Percentiles rank a stretch among this genome's conserved stretches.
Evolutionary conservation across 2,113 vertebrate species (phyloP).

Genomic region (Ahaetulla prasina): DNA sequence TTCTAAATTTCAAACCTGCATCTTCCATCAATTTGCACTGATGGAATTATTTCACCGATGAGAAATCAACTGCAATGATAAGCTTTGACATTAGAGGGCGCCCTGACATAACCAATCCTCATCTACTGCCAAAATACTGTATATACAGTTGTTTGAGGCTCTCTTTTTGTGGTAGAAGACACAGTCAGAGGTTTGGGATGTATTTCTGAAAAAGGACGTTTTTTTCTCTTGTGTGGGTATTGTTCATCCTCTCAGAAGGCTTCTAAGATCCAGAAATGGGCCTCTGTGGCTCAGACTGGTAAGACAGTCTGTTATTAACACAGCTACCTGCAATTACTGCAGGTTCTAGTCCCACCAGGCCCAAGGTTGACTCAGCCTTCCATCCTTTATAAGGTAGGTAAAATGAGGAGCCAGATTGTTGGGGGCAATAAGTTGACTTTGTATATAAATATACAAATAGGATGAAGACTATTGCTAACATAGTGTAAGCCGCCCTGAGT

Average conservation of each 20-base stretch:
- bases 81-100: neutral
- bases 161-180: neutral
- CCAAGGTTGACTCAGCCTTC: too few species aligned
- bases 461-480: too few species aligned
- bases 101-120: neutral
- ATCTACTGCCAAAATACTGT: accelerated
- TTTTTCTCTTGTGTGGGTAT: neutral
- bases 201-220: neutral
- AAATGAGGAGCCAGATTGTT: too few species aligned
- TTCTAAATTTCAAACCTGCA: neutral
- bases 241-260: neutral
- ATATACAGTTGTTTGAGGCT: neutral
- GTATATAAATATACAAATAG: too few species aligned
- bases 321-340: too few species aligned
- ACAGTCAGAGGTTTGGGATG: neutral
- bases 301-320: too few species aligned
- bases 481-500: too few species aligned
- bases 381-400: too few species aligned
- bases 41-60: neutral
- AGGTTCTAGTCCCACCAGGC: too few species aligned
- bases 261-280: neutral
- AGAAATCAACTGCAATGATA: neutral
- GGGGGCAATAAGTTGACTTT: too few species aligned
- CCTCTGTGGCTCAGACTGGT: too few species aligned
- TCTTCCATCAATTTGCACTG: neutral